Conservation (phyloP, 2,888 invertebrate species). For the Oscheius sp. region DNA sequence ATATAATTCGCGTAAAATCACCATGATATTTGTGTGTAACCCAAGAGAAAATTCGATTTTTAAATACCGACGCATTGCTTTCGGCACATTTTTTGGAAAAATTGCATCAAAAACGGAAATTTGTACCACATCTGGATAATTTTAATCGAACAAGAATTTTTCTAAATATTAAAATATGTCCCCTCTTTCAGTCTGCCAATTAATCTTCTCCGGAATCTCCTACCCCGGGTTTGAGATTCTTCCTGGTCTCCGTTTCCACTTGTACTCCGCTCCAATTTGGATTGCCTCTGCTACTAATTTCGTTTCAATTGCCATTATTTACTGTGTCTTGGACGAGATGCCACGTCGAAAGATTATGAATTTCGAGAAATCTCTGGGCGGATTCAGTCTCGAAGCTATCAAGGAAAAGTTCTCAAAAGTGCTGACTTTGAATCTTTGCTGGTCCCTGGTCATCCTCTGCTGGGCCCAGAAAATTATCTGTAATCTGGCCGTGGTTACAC, state of each 20-base stretch:
- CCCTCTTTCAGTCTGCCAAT: slow-evolving; percentile 49
- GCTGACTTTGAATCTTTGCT: slow-evolving; percentile 42
- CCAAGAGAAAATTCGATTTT: too few relatives aligned
- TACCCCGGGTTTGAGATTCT: slow-evolving; percentile 49
- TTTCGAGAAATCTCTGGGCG: slow-evolving; percentile 9
- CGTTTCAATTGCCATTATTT: slow-evolving; percentile 48
- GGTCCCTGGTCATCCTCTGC: slow-evolving; percentile 53
- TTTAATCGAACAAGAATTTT: too few relatives aligned
- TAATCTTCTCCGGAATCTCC: slow-evolving; percentile 43
- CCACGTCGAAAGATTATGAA: slow-evolving; percentile 36
- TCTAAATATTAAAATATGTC: too few relatives aligned
- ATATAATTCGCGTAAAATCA: too few relatives aligned
- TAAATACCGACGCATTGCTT: too few relatives aligned
- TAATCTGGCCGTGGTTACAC: slow-evolving; percentile 46
- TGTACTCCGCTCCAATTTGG: slow-evolving; percentile 58
- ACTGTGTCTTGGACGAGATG: slow-evolving; percentile 40
- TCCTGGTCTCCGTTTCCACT: slow-evolving; percentile 49
- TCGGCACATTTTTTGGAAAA: too few relatives aligned
- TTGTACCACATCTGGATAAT: too few relatives aligned
- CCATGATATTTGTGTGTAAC: too few relatives aligned
- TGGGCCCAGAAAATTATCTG: slow-evolving; percentile 49
- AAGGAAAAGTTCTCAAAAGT: slow-evolving; percentile 34
- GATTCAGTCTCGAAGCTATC: slow-evolving; percentile 7
- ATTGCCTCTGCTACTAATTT: slow-evolving; percentile 53
- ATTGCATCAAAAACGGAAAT: too few relatives aligned